Base-by-base conservation (phyloP, 2,797 vertebrate genomes). In the Microhierax caerulescens region DNA sequence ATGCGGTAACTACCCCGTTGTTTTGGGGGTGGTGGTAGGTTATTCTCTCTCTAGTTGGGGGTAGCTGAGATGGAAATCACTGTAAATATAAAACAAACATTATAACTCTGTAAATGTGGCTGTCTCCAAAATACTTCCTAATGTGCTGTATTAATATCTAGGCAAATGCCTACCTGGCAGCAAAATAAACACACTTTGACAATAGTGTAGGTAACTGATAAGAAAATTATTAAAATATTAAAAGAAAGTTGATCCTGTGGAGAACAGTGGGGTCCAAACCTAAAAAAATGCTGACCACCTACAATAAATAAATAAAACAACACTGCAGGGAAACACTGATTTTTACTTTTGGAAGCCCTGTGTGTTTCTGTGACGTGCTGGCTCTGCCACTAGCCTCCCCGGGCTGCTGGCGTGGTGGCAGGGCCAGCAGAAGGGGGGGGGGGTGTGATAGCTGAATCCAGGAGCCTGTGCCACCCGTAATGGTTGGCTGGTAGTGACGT, bases 201-300 rank as follows among this genome's bases (percentile, higher is more conserved):
- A 56, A 56, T 11, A 0, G 0, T 7, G 17, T 5, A 41, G 10
- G 6, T 16, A 48, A 43, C 16, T 18, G 16, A 10, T 50, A 12
- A 84, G 41, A 68, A 93, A 69, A 43, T 34, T 56, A 36, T 43
- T 48, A 37, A 85, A 53, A 59, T 56, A 11, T 37, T 54, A 28
- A 91, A 77, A 69, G 9, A 70, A 81, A 61, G 41, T 17, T n/a
- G 32, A 13, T 34, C 11, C 18, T 56, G 5, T 83, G 27, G 43
- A 79, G 53, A 85, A 45, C 34, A 53, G 22, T 7, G 68, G 20
- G 27, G 51, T 37, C 30, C 79, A 63, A 53, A 17, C 7, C 34
- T 28, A 11, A 34, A 82, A 13, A 57, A 47, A 21, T 53, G 20
- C 24, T 89, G 36, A 39, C 5, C 11, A 25, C 27, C 32, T 21